phyloP scores from a whole-genome alignment of 2,888 invertebrate species.

The Euplexia lucipara region DNA sequence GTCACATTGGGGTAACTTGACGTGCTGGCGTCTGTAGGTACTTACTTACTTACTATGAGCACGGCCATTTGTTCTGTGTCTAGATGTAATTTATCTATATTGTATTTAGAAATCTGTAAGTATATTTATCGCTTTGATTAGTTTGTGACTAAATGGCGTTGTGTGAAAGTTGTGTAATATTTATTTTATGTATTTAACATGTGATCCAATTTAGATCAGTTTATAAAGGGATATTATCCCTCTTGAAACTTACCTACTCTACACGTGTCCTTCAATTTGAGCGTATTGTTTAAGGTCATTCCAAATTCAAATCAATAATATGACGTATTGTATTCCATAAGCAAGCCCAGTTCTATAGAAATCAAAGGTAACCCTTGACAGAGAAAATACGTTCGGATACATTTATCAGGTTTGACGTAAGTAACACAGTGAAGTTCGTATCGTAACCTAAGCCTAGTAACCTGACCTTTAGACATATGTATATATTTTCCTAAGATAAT shows the following conservation, averaged over 20 bases:
- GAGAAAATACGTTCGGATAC: background rate
- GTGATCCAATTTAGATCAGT: too few relatives aligned
- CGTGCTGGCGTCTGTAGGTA: too few relatives aligned
- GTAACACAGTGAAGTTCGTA: background rate
- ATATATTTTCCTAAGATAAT: conserved; percentile 14
- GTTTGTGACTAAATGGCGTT: too few relatives aligned
- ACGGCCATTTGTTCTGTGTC: too few relatives aligned
- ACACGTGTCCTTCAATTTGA: background rate
- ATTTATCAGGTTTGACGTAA: background rate
- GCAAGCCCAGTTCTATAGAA: conserved; percentile 12
- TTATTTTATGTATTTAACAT: too few relatives aligned
- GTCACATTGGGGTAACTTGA: too few relatives aligned
- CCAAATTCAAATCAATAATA: background rate
- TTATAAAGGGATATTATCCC: background rate
- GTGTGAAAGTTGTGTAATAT: too few relatives aligned
- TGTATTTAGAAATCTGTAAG: too few relatives aligned
- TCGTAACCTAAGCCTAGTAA: conserved; percentile 1
- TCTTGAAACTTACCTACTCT: background rate
- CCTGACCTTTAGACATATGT: conserved; percentile 44
- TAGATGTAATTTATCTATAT: too few relatives aligned
- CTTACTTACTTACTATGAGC: too few relatives aligned
- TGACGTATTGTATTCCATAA: background rate
- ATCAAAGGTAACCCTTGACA: background rate
- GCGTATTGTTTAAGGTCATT: background rate
- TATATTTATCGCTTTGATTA: too few relatives aligned